A percentile compares a stretch with the other conserved stretches of the same genome.
Conservation (phyloP, 1,140 invertebrate genomes). For the Ceratina japonica region DNA sequence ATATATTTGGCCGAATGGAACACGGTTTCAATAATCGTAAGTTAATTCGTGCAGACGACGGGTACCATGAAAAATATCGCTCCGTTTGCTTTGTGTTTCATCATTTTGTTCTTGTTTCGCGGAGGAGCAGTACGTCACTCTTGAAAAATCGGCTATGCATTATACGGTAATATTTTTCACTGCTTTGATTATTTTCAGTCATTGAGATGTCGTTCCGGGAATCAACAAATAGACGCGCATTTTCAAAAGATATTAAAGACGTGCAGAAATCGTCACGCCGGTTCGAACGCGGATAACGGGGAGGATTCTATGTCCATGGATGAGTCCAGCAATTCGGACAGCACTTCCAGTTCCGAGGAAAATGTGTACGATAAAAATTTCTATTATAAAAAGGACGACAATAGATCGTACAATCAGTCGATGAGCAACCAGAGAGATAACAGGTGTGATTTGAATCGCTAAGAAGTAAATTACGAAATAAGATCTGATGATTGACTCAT, state of each 20-base stretch:
- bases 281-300: conserved; percentile 30
- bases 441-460: conserved; percentile 24
- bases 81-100: conserved; percentile 14
- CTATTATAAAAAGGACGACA: conserved; percentile 51
- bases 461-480: neutral
- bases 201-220: conserved; percentile 70
- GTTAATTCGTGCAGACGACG: neutral
- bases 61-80: conserved; percentile 2
- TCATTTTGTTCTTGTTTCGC: conserved; percentile 30
- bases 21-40: neutral
- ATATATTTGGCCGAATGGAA: neutral
- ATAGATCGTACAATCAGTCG: conserved; percentile 18
- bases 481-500: neutral
- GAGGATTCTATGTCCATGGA: conserved; percentile 54
- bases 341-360: conserved; percentile 64
- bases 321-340: conserved; percentile 54
- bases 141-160: neutral
- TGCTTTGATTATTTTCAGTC: conserved; percentile 55
- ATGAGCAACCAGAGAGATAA: conserved; percentile 27
- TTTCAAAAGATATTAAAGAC: conserved; percentile 69
- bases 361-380: conserved; percentile 67
- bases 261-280: conserved; percentile 65
- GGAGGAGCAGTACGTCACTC: conserved; percentile 47
- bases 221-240: conserved; percentile 68
- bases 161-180: too few relatives aligned